Evolutionary conservation across 1,140 invertebrate species (phyloP).

Genomic region (Eriosoma lanigerum): DNA sequence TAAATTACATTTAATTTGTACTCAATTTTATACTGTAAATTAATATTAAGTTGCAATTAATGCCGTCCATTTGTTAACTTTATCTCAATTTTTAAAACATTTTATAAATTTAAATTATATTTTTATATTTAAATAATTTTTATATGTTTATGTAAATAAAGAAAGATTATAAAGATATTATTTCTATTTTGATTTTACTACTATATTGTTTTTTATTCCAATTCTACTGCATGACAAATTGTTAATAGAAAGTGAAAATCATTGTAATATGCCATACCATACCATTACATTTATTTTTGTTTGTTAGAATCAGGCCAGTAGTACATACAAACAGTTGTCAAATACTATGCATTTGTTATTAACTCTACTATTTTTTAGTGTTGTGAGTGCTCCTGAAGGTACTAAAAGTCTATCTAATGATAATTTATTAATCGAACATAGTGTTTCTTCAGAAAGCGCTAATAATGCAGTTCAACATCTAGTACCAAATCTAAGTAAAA

Average conservation of each 20-base stretch:
- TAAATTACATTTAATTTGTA: neutral
- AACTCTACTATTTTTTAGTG: neutral
- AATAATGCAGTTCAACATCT: constrained; percentile 6
- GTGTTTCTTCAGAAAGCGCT: constrained; percentile 1
- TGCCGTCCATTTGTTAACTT: constrained; percentile 47
- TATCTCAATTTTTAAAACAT: neutral
- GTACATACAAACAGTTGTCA: neutral
- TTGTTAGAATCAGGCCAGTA: neutral
- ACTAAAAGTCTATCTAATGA: neutral
- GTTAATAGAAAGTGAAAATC: constrained; percentile 40
- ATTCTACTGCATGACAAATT: constrained; percentile 42
- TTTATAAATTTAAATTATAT: neutral
- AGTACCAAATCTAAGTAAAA: constrained; percentile 20
- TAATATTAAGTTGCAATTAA: constrained; percentile 12
- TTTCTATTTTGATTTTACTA: neutral
- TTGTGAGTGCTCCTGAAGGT: neutral
- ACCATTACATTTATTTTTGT: neutral
- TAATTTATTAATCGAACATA: constrained; percentile 23
- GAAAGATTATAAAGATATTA: neutral
- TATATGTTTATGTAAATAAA: constrained; percentile 40
- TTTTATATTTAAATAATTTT: constrained; percentile 7
- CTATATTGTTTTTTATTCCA: neutral
- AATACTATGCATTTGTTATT: neutral
- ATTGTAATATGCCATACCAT: neutral
- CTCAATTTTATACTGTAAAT: neutral